phyloP scores from a whole-genome alignment of 2,888 invertebrate genomes.

The Sphecodes monilicornis region DNA sequence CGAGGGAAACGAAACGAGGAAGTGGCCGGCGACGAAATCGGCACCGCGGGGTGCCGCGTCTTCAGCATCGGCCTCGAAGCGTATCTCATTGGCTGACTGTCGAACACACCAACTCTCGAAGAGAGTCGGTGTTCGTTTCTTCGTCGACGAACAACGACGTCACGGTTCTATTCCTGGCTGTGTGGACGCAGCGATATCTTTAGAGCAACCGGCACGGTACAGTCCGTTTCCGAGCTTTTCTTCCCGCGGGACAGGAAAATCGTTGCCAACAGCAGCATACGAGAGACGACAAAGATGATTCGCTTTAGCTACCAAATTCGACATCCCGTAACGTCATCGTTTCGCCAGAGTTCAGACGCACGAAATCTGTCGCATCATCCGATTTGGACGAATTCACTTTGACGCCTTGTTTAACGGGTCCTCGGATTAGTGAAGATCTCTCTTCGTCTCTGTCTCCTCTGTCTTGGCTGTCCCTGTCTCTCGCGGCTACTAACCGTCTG shows the following conservation, averaged over 20 bases:
- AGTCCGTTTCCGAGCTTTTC: constrained; percentile 73
- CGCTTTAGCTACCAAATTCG: constrained; percentile 20
- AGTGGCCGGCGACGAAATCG: constrained; percentile 26
- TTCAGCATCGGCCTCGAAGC: constrained; percentile 50
- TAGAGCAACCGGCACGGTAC: constrained; percentile 79
- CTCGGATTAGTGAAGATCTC: background rate
- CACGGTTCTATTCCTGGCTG: constrained; percentile 79
- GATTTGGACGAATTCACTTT: background rate
- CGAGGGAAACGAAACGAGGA: constrained; percentile 25
- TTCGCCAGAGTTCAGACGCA: constrained; percentile 1
- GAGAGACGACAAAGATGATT: constrained; percentile 50
- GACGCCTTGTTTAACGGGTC: background rate
- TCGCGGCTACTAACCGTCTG: background rate
- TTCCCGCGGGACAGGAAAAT: constrained; percentile 51
- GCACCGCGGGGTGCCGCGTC: constrained; percentile 16
- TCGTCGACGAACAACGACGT: constrained; percentile 77
- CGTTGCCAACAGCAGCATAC: constrained; percentile 40
- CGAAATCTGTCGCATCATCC: background rate
- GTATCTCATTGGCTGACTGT: constrained; percentile 48
- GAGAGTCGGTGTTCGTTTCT: constrained; percentile 59
- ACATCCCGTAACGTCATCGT: constrained; percentile 21
- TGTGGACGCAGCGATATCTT: constrained; percentile 82
- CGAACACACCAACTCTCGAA: constrained; percentile 2
- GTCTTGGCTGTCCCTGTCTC: background rate
- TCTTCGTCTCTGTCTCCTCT: background rate